Conservation (phyloP, 1,140 invertebrate genomes). For the Sycophila sp. region DNA sequence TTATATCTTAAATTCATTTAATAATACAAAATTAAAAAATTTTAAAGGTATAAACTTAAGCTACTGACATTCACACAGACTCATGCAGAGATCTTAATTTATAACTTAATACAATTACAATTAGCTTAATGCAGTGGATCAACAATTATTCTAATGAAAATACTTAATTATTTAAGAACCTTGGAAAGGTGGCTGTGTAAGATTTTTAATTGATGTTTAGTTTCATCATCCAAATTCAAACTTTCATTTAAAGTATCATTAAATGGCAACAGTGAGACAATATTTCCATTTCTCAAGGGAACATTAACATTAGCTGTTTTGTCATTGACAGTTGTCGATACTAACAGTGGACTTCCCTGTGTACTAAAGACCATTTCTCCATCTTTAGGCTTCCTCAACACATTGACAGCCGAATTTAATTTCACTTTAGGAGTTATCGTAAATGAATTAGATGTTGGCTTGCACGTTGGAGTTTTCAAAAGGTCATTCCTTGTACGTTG, state of each 20-base stretch:
- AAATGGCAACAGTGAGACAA: conserved; percentile 70
- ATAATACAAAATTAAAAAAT: background rate
- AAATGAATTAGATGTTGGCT: conserved; percentile 23
- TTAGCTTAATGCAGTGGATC: no score
- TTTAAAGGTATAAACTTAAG: background rate
- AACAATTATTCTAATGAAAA: background rate
- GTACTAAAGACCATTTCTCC: conserved; percentile 76
- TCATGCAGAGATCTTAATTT: no score
- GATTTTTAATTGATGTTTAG: conserved; percentile 31
- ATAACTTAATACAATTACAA: background rate
- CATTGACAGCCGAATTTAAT: conserved; percentile 70
- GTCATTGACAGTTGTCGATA: conserved; percentile 63
- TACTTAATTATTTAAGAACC: conserved; percentile 34
- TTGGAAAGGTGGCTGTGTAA: conserved; percentile 32
- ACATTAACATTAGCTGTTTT: conserved; percentile 73
- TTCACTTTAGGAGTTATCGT: conserved; percentile 65
- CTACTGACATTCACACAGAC: no score
- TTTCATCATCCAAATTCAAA: conserved; percentile 35
- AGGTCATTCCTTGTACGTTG: conserved; percentile 19
- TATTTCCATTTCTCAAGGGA: conserved; percentile 69
- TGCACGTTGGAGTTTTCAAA: conserved; percentile 53
- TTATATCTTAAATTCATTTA: background rate
- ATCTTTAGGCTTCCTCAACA: conserved; percentile 70
- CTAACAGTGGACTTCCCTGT: conserved; percentile 73
- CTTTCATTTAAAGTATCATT: conserved; percentile 24